Conservation (phyloP, 2,797 vertebrate species). For the Holocentrus rufus region DNA sequence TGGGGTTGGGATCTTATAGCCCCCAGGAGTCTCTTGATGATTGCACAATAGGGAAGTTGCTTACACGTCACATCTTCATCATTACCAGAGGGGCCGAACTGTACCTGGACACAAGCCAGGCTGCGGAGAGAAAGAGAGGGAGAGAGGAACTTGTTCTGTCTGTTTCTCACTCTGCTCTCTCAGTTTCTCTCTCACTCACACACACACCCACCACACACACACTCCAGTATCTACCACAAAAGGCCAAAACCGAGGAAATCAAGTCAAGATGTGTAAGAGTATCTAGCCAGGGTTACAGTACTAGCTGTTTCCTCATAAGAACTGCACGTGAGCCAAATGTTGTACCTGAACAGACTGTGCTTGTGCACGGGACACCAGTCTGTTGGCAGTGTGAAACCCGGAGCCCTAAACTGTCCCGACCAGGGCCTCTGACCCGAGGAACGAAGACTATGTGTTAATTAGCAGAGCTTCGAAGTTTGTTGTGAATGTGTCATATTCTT, state of each 20-base stretch:
- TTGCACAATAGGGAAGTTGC: slow-evolving; percentile 75
- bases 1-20: slow-evolving; percentile 73
- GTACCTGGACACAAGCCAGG: slow-evolving; percentile 70
- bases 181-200: slow-evolving; percentile 11
- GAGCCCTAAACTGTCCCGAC: slow-evolving; percentile 17
- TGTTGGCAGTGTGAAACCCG: slow-evolving; percentile 30
- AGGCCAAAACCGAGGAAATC: slow-evolving; percentile 49
- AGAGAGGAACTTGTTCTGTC: slow-evolving; percentile 7
- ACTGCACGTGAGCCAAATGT: neutral
- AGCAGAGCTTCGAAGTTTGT: slow-evolving; percentile 52
- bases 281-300: slow-evolving; percentile 24
- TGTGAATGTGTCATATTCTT: slow-evolving; percentile 53
- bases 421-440: slow-evolving; percentile 38
- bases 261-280: slow-evolving; percentile 70
- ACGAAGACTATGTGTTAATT: slow-evolving; percentile 67
- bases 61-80: slow-evolving; percentile 66
- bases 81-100: slow-evolving; percentile 60
- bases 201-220: neutral
- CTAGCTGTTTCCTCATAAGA: slow-evolving; percentile 13
- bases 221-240: slow-evolving; percentile 14
- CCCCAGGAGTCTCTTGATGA: slow-evolving; percentile 59
- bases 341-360: slow-evolving; percentile 25
- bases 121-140: slow-evolving; percentile 23
- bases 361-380: slow-evolving; percentile 5
- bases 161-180: slow-evolving; percentile 32